phyloP scores from a whole-genome alignment of 2,113 vertebrate species.

The Pelodiscus sinensis region DNA sequence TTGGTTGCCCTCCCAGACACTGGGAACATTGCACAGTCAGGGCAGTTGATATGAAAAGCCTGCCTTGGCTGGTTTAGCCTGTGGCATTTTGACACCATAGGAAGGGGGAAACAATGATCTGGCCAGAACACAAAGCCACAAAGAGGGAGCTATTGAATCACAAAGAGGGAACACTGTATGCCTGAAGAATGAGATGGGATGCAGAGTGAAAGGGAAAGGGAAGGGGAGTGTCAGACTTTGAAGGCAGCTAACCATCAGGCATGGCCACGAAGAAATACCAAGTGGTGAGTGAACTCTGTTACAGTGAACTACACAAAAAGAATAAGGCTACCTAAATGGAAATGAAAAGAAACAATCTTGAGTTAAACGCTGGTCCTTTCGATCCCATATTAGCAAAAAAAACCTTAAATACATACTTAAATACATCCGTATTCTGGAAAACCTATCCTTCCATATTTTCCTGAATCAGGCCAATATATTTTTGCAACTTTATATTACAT shows the following conservation, averaged over 20 bases:
- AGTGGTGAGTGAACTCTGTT: too few species aligned
- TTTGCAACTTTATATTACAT: neutral
- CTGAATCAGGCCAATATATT: neutral
- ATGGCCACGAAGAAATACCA: neutral
- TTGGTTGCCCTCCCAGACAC: neutral
- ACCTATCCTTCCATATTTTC: neutral
- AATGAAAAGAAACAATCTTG: too few species aligned
- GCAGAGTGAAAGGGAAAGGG: neutral
- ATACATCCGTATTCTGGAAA: neutral
- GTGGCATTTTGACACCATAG: neutral
- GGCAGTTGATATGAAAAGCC: neutral
- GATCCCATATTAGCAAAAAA: neutral
- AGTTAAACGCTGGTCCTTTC: neutral
- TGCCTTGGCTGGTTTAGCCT: neutral
- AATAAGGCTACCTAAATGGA: too few species aligned
- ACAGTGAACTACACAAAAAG: too few species aligned
- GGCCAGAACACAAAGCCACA: neutral
- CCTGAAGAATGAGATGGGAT: neutral
- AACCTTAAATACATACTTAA: neutral
- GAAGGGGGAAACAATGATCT: neutral
- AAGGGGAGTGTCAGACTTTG: neutral
- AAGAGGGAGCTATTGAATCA: neutral
- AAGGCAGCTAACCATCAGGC: neutral
- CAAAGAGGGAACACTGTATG: neutral
- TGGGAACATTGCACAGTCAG: neutral